Evolutionary conservation across 2,797 vertebrate species (phyloP), one percentile per base, ranked within the genome.

Genomic region (Anas capensis): DNA sequence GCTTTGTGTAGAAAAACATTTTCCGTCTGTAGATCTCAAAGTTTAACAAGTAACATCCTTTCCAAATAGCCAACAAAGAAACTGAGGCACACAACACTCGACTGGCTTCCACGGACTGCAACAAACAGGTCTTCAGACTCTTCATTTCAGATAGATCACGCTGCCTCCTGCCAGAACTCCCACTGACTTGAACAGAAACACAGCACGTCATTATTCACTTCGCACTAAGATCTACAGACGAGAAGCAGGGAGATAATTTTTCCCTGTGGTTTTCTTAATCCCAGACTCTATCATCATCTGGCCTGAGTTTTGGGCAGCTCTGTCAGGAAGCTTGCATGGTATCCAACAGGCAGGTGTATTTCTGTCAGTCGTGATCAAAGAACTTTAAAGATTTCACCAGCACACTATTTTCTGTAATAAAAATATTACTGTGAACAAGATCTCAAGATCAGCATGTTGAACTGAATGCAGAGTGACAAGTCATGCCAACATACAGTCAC

Each of bases 371-470:
- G 68, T 86, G 82, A 88, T 79, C 77, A 90, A 76, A 84, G 77
- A 90, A 78, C 82, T 82, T 77, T 87, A 64, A 86, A 82, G 81
- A 44, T 95, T 85, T 87, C 85, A 95, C 36, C 87, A 95, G 51
- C 53, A 91, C 9, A 88, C 51, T 83, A 75, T 90, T 66, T 85
- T 96, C 93, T 96, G 89, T 79, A 96, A 94, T 93, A 94, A 95
- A 97, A 96, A 95, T 49, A 91, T 94, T 79, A 78, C 91, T 91
- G 82, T 79, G 96, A 79, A 95, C 40, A 78, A 92, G 42, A 85
- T 49, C 77, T 95, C 48, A 70, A 51, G 76, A 79, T 73, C 56
- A 92, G 36, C 61, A 78, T 4, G 51, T n/a, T 77, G 66, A 90
- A 76, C 21, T n/a, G 72, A 92, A 95, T 21, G 27, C 56, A 83